A percentile compares a stretch with the other conserved stretches of the same genome.
Conservation (phyloP, 1,140 invertebrate genomes). For the Tigriopus japonicus region DNA sequence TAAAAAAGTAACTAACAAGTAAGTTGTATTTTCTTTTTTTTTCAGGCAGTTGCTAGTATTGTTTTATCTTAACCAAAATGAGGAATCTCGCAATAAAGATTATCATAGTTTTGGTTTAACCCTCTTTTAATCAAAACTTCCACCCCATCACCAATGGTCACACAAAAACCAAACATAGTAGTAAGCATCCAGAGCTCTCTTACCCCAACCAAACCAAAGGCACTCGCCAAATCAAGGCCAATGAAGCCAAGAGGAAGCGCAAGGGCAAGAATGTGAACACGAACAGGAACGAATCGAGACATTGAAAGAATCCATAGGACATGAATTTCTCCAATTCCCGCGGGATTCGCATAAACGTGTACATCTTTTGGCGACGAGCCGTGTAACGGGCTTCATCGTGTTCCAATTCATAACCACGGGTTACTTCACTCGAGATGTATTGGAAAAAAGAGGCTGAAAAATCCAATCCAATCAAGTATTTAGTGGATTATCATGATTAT, state of each 20-base stretch:
- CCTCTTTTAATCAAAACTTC: too few species aligned
- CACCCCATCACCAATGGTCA: too few species aligned
- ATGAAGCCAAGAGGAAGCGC: constrained; percentile 65
- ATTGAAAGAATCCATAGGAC: constrained; percentile 88
- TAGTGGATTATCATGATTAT: too few species aligned
- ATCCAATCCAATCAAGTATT: too few species aligned
- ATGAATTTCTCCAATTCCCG: constrained; percentile 69
- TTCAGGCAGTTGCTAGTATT: too few species aligned
- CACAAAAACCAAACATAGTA: too few species aligned
- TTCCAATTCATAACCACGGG: constrained; percentile 71
- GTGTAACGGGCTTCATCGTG: constrained; percentile 84
- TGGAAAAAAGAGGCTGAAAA: constrained; percentile 20
- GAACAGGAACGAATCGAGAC: constrained; percentile 94
- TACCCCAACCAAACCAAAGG: constrained; percentile 49
- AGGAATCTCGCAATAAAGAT: too few species aligned
- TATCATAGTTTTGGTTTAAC: too few species aligned
- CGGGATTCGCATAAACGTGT: constrained; percentile 91
- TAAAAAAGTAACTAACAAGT: too few species aligned
- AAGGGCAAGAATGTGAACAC: constrained; percentile 93
- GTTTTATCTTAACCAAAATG: too few species aligned
- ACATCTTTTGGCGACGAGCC: constrained; percentile 81
- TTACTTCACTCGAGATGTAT: constrained; percentile 70
- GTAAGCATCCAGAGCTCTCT: too few species aligned
- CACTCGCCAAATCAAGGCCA: constrained; percentile 49
- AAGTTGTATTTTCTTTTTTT: too few species aligned